Evolutionary conservation across 2,888 invertebrate genomes (phyloP).

Genomic region (Lycia hirtaria): DNA sequence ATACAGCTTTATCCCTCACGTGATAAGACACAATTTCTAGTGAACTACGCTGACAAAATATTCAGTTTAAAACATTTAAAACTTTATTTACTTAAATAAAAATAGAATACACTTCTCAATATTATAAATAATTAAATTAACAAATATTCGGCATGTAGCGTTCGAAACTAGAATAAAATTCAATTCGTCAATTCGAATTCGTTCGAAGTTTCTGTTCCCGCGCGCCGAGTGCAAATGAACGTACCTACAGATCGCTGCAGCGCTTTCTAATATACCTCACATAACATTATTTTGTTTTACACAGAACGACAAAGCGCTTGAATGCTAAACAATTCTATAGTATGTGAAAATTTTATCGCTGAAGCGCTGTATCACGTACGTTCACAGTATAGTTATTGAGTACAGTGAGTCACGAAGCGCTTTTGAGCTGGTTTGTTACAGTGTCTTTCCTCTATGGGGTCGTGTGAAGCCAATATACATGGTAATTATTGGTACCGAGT

Average conservation of each 20-base stretch:
- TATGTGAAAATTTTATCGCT: not conserved
- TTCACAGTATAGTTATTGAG: not conserved
- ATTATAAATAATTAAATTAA: not conserved
- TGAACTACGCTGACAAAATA: constrained; percentile 1
- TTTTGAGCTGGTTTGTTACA: constrained; percentile 15
- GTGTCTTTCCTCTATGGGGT: constrained; percentile 40
- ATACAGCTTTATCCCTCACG: constrained; percentile 6
- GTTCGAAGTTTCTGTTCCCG: constrained; percentile 18
- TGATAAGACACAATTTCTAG: constrained; percentile 8
- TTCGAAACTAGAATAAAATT: constrained; percentile 32
- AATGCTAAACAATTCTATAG: not conserved
- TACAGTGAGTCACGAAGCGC: constrained; percentile 27
- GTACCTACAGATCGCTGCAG: constrained; percentile 15
- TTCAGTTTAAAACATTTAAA: constrained; percentile 1
- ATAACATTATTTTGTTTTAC: not conserved
- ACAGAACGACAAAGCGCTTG: constrained; percentile 30
- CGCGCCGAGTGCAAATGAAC: constrained; percentile 53
- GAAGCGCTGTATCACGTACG: constrained; percentile 39
- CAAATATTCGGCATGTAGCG: not conserved
- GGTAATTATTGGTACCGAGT: constrained; percentile 26
- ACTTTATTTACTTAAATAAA: not conserved
- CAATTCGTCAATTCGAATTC: constrained; percentile 14
- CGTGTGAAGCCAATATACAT: constrained; percentile 46
- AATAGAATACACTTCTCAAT: constrained; percentile 2
- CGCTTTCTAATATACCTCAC: constrained; percentile 12